Base-by-base conservation (phyloP, 2,888 invertebrate species). In the Oscheius myriophilus region DNA sequence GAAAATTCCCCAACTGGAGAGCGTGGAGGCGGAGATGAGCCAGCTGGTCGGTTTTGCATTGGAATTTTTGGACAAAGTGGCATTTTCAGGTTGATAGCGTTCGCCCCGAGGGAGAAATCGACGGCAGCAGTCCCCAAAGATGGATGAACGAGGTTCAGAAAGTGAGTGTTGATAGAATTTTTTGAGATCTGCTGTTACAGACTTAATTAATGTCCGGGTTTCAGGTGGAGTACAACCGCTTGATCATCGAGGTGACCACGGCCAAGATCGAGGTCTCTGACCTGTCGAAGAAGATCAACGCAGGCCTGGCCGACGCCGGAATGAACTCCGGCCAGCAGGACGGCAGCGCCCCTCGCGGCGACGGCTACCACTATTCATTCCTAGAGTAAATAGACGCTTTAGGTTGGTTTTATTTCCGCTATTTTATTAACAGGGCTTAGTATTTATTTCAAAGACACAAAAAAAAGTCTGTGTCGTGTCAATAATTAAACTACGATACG, bases 241-340 rank as follows among this genome's bases (percentile, higher is more conserved):
- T 80, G 46, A 77, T 80, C 58, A 80, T 80, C 65, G 74, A 73
- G n/a, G 75, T 80, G 61, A 79, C 80, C 33, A 79, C 80, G 14
- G 75, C 75, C n/a, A 74, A 72, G 46, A 78, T 80, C 51, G 80
- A 80, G 53, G 75, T 80, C 21, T 67, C 72, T 21, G 76, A 79
- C 25, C 71, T 74, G 51, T 75, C 78, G 42, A 80, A 80, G 67
- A 80, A 80, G 68, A 73, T 80, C 64, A 70, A 72, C 33, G 64
- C 69, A n/a, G 76, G 69, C 23, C 71, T 80, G 18, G 33, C 69
- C 3, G 80, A 80, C 12, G 71, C 76, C 41, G 72, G 75, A 49
- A 65, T 62, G 59, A n/a, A n/a, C n/a, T 18, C 41, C 14, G 53
- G 45, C 23, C 51, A 25, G 49, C 52, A 7, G 51, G 64, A 63